Evolutionary conservation across 2,888 invertebrate genomes (phyloP), one percentile per base, ranked within the genome.

Genomic region (Miltochrista miniata): DNA sequence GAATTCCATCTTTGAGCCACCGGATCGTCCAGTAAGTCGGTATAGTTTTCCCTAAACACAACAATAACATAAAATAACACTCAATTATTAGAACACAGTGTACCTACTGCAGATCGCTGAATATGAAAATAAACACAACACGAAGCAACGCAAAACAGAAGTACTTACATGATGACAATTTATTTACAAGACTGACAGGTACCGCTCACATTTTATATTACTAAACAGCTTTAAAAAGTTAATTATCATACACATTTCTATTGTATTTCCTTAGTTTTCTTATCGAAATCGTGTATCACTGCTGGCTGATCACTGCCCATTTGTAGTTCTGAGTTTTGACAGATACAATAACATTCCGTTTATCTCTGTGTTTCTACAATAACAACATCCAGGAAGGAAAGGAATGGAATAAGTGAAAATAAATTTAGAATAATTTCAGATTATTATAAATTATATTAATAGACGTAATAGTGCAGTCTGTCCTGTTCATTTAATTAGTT

Each of bases 1-100:
- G 84, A 92, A 78, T 95, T 95, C 94, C 94, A 94, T 83, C 81
- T 74, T 67, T 84, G 81, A 57, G 90, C 89, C 70, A 84, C 79
- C 63, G 87, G 87, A 65, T 79, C 80, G 52, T 79, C 83, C 60
- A 69, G 54, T 48, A 67, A 72, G 62, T 66, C 76, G 64, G 83
- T 87, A 65, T 72, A 61, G 72, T 89, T 90, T 54, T 79, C 79
- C 90, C 90, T 90, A 63, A 55, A 78, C 68, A 74, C 44, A 70
- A 61, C 55, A 56, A 69, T 58, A 55, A 68, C 54, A 67, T 48
- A 68, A 71, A 47, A 49, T 29, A 59, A 29, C 43, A 54, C 44
- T 52, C 45, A 57, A 64, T 15, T 15, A 24, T n/a, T 65, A 45
- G 57, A 68, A 70, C 46, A 68, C 68, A n/a, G n/a, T n/a, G n/a